A percentile compares a stretch with the other conserved stretches of the same genome.
Conservation (phyloP, 1,140 invertebrate genomes). For the Bombus breviceps region DNA sequence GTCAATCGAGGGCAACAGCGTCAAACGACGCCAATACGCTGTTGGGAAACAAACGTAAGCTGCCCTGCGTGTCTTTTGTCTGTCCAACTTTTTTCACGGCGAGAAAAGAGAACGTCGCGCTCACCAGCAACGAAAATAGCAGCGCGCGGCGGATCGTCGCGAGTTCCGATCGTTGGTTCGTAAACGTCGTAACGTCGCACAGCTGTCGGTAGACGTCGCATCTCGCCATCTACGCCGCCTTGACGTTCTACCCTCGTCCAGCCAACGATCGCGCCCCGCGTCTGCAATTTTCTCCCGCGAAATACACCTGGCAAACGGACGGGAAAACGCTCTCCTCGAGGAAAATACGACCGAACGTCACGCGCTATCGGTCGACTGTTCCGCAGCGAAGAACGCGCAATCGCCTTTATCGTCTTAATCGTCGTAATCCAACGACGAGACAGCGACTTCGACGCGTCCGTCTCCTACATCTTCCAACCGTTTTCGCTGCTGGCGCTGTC, state of each 20-base stretch:
- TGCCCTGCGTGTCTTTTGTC: constrained; percentile 43
- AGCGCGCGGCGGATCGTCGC: background rate
- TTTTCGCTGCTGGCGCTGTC: too few species aligned
- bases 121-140: constrained; percentile 13
- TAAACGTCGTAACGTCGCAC: constrained; percentile 14
- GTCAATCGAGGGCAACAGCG: constrained; percentile 80
- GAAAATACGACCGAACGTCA: too few species aligned
- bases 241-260: too few species aligned
- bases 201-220: constrained; percentile 8
- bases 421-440: too few species aligned
- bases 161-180: background rate
- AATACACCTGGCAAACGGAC: background rate
- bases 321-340: too few species aligned
- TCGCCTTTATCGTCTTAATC: too few species aligned
- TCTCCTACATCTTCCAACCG: too few species aligned
- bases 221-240: too few species aligned
- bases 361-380: background rate
- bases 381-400: fast-evolving
- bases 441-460: too few species aligned
- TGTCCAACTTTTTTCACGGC: constrained; percentile 2
- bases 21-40: constrained; percentile 80
- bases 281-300: background rate
- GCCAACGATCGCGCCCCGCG: too few species aligned
- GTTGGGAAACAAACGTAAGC: constrained; percentile 80
- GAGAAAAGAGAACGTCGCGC: constrained; percentile 3